phyloP scores from a whole-genome alignment of 2,888 invertebrate species.

The Atethmia centrago region DNA sequence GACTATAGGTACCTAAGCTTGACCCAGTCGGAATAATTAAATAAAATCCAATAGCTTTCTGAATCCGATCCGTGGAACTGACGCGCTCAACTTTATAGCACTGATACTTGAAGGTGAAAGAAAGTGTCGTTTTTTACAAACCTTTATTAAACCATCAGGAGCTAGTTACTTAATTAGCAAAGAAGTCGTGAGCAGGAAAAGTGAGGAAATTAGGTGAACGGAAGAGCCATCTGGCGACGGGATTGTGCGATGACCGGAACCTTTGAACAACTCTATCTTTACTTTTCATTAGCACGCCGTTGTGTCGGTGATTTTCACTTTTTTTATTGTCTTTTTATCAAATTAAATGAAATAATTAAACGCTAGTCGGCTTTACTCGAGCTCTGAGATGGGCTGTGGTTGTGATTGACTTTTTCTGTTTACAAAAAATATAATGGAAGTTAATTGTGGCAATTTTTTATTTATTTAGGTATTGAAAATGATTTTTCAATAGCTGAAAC shows the following conservation, averaged over 20 bases:
- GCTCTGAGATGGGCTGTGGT: slow-evolving; percentile 9
- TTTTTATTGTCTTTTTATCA: slow-evolving; percentile 55
- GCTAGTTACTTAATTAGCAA: slow-evolving; percentile 72
- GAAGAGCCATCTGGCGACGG: slow-evolving; percentile 65
- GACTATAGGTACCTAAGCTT: background rate
- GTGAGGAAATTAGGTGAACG: slow-evolving; percentile 76
- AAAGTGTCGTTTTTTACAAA: slow-evolving; percentile 53
- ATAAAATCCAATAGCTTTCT: slow-evolving; percentile 32
- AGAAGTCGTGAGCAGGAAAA: slow-evolving; percentile 70
- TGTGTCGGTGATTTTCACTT: slow-evolving; percentile 56
- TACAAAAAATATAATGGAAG: background rate
- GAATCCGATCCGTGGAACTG: slow-evolving; percentile 21
- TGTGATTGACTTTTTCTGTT: slow-evolving; percentile 23
- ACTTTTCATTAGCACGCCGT: slow-evolving; percentile 75
- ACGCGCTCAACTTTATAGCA: slow-evolving; percentile 38
- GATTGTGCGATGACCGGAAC: slow-evolving; percentile 74
- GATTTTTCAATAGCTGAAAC: background rate
- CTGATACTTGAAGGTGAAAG: slow-evolving; percentile 34
- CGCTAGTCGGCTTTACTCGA: slow-evolving; percentile 19
- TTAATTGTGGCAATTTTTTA: background rate
- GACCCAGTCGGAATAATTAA: slow-evolving; percentile 29
- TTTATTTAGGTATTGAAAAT: background rate
- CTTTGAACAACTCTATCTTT: slow-evolving; percentile 72
- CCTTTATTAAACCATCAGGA: slow-evolving; percentile 66
- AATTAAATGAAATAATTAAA: slow-evolving; percentile 53